These are phyloP conservation scores for Neodiprion fabricii DNA, from an alignment of 1,140 invertebrate species.

Conservation along the genomic window DNA sequence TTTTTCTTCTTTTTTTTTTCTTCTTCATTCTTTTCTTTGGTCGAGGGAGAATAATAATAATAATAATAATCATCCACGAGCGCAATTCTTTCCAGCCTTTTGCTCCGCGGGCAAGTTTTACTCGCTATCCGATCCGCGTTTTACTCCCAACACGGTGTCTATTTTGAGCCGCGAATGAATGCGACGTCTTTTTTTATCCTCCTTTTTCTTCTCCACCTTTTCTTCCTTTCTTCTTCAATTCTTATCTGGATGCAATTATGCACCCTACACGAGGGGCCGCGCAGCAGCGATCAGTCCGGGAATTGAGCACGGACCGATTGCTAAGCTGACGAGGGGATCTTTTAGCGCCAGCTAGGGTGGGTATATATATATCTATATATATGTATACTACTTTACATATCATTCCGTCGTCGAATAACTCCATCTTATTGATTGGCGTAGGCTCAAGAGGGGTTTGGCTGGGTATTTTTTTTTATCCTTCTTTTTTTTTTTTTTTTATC, in stretches of 20 bases:
- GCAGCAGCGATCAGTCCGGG: conserved; percentile 1
- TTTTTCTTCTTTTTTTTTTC: no score
- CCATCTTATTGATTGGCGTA: neutral
- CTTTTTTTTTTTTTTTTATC: no score
- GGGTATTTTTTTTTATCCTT: neutral
- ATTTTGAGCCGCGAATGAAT: no score
- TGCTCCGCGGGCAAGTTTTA: no score
- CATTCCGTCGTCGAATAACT: conserved; percentile 1
- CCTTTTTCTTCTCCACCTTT: neutral
- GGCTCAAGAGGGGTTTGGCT: neutral
- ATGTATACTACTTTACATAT: neutral
- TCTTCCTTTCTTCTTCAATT: conserved; percentile 24
- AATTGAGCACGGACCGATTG: conserved; percentile 5
- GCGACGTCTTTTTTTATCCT: neutral
- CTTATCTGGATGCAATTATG: conserved; percentile 49
- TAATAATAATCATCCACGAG: no score
- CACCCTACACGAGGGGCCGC: conserved; percentile 26
- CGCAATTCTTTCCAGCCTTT: no score
- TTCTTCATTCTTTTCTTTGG: no score
- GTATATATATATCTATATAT: neutral
- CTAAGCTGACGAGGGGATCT: neutral
- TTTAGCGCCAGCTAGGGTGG: neutral
- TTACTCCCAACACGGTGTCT: no score
- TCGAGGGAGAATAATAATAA: no score
- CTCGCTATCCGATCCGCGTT: no score